Evolutionary conservation across 2,888 invertebrate genomes (phyloP).

Genomic region (Diloba caeruleocephala): DNA sequence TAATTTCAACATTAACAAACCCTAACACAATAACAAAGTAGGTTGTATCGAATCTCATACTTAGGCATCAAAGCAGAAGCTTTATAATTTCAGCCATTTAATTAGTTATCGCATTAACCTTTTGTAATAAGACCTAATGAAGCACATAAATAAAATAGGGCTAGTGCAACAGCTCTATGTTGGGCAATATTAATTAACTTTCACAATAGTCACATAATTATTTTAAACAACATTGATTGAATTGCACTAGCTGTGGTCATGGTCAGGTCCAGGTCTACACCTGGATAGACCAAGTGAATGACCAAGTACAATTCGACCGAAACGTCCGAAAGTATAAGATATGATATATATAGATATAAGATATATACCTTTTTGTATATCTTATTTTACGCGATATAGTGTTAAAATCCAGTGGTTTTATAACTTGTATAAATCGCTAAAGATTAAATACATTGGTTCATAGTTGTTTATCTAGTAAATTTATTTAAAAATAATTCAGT

Average conservation of each 20-base stretch:
- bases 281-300: too few relatives aligned
- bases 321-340: too few relatives aligned
- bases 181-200: not conserved
- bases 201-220: constrained; percentile 13
- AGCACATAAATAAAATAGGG: constrained; percentile 3
- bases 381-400: too few relatives aligned
- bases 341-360: too few relatives aligned
- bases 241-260: too few relatives aligned
- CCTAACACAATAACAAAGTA: constrained; percentile 18
- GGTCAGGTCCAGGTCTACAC: too few relatives aligned
- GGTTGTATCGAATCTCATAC: constrained; percentile 5
- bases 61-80: too few relatives aligned
- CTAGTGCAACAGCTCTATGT: not conserved
- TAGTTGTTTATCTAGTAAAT: constrained; percentile 18
- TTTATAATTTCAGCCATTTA: constrained; percentile 3
- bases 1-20: constrained; percentile 19
- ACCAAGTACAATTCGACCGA: too few relatives aligned
- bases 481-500: constrained; percentile 41
- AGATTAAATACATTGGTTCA: too few relatives aligned
- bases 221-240: constrained; percentile 16
- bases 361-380: too few relatives aligned
- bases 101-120: constrained; percentile 22
- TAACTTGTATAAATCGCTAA: too few relatives aligned
- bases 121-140: constrained; percentile 16
- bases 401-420: too few relatives aligned